Base-by-base conservation (phyloP, 2,888 invertebrate genomes). In the Xiphydria camelus region DNA sequence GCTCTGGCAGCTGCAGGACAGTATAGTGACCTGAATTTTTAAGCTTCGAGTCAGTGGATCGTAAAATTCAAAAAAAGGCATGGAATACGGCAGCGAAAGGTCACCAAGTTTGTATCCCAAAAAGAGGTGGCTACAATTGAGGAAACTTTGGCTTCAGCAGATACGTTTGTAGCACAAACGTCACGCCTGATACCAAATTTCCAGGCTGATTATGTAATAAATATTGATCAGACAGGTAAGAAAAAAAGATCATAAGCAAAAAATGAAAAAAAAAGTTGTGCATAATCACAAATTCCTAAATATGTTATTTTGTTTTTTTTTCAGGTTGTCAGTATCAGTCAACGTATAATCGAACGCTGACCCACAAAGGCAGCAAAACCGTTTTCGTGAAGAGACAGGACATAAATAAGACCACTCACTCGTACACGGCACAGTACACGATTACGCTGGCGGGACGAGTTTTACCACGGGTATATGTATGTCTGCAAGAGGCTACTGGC, bases 401-500 rank as follows among this genome's bases (percentile, higher is more conserved):
- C 26, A 25, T 42, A 22, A 36, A 14, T 29, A 45, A 26, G 36
- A 23, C 36, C 22, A 35, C 22, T 2, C 41, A 45, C 23, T 45
- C 45, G 9, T 41, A 45, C 26, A 45, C 31, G 1, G 41, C 36
- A n/a, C 45, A 45, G 32, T 44, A 20, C 12, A 22, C 19, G 35
- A 2, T 48, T 7, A 51, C 48, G 22, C 34, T 39, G 14, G 41
- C 41, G 6, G 48, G 45, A 20, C 36, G 41, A 5, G 25, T 47
- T 12, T 29, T 50, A 5, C 37, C 43, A 6, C 17, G 38, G 25
- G 47, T 43, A 14, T 47, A 42, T 23, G 4, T 47, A 2, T 47
- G 51, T 12, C 7, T 45, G 9, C 41, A 44, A 41, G 45, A 47
- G 22, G 5, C 45, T 2, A 10, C 9, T 12, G 23, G 35, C 9